phyloP scores from a whole-genome alignment of 2,113 vertebrate species.

The Athene cunicularia region DNA sequence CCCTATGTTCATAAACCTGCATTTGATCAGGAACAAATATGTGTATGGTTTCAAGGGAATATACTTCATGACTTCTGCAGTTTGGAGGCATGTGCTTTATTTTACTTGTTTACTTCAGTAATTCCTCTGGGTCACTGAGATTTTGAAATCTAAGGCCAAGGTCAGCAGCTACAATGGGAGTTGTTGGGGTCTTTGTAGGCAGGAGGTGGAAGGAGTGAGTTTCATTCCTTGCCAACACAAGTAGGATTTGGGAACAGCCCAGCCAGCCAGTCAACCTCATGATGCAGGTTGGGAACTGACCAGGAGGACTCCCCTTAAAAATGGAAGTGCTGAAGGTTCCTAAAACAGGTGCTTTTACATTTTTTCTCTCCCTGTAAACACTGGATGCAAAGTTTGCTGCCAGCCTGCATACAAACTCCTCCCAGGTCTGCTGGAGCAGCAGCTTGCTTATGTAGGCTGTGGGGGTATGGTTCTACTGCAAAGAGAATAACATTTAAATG shows the following conservation, averaged over 20 bases:
- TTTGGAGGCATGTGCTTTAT: neutral
- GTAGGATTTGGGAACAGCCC: neutral
- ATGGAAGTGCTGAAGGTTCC: neutral
- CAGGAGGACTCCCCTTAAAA: neutral
- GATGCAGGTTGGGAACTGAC: neutral
- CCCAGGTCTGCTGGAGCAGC: neutral
- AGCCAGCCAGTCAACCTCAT: neutral
- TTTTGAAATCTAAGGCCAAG: conserved; percentile 46
- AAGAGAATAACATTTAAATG: neutral
- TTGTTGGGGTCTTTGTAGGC: neutral
- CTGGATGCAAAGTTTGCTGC: neutral
- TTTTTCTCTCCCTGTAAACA: neutral
- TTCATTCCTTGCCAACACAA: neutral
- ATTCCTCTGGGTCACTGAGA: neutral
- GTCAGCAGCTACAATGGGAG: neutral
- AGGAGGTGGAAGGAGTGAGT: neutral
- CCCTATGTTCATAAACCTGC: neutral
- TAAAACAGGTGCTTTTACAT: neutral
- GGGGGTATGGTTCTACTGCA: neutral
- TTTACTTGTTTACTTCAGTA: neutral
- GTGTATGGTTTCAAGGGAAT: neutral
- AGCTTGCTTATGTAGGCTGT: neutral
- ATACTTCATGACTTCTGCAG: neutral
- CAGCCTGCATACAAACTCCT: neutral
- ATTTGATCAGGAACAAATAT: neutral